A percentile compares a stretch with the other conserved stretches of the same genome.
Conservation (phyloP, 2,888 invertebrate genomes). For the Aricia artaxerxes region DNA sequence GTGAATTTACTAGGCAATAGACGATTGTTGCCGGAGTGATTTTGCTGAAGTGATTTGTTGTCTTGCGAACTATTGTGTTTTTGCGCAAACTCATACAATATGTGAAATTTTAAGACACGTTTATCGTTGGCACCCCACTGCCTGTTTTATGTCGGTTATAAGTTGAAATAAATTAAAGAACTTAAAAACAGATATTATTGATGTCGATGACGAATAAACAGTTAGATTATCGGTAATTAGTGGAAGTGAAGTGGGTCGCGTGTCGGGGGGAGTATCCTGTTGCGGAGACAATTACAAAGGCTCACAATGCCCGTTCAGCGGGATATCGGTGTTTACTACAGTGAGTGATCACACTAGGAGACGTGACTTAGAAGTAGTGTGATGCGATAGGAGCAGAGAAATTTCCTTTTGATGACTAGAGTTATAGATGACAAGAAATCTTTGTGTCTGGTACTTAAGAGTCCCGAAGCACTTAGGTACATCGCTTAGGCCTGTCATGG, state of each 20-base stretch:
- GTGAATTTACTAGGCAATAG: constrained; percentile 15
- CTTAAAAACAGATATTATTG: background rate
- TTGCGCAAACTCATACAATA: background rate
- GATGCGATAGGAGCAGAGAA: background rate
- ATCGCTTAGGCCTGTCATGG: too few relatives aligned
- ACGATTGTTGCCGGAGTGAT: background rate
- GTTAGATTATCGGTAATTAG: constrained; percentile 11
- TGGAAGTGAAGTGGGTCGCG: constrained; percentile 11
- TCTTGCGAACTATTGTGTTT: background rate
- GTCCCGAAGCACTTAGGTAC: too few relatives aligned
- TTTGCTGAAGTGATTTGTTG: background rate
- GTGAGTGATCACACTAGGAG: background rate
- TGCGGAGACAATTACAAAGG: constrained; percentile 14
- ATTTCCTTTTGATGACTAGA: too few relatives aligned
- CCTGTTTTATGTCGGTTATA: background rate
- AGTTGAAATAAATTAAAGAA: background rate
- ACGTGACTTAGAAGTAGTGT: background rate
- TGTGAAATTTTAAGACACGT: background rate
- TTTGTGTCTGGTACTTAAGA: too few relatives aligned
- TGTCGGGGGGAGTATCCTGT: constrained; percentile 10
- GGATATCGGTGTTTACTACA: background rate
- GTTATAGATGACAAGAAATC: too few relatives aligned
- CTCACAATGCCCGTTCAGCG: constrained; percentile 9
- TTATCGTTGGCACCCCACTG: background rate
- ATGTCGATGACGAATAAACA: constrained; percentile 18